These are phyloP conservation scores for Cheumatopsyche charites DNA, from an alignment of 1,140 invertebrate species.

Conservation along the genomic window DNA sequence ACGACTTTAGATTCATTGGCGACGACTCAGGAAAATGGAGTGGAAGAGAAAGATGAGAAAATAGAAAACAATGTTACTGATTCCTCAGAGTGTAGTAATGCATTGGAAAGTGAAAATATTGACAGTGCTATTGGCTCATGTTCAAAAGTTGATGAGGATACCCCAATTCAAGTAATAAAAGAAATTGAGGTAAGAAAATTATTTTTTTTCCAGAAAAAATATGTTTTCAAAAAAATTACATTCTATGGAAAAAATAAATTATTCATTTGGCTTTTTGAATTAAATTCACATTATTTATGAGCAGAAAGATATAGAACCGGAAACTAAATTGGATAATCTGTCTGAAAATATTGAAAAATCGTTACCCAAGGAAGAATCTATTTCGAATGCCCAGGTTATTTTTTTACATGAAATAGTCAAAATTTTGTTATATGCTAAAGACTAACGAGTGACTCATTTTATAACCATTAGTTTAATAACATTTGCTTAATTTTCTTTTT, in stretches of 20 bases:
- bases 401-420: not conserved
- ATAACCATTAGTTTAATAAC: not conserved
- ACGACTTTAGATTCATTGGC: not conserved
- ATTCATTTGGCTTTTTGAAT: not conserved
- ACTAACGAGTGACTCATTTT: not conserved
- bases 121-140: not conserved
- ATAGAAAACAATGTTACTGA: not conserved
- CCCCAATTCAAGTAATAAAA: not conserved
- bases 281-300: not conserved
- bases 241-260: not conserved
- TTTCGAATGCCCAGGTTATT: not conserved
- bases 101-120: not conserved
- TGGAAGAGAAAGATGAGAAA: not conserved
- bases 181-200: constrained; percentile 11
- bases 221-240: not conserved
- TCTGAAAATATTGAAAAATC: not conserved
- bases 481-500: not conserved
- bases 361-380: not conserved
- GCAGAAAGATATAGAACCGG: not conserved
- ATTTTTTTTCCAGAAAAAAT: not conserved
- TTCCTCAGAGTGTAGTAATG: too few species aligned
- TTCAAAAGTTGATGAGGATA: not conserved
- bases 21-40: not conserved
- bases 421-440: constrained; percentile 6
- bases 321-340: constrained; percentile 2